phyloP scores from a whole-genome alignment of 1,140 invertebrate species.

The Zaprionus nigranus region DNA sequence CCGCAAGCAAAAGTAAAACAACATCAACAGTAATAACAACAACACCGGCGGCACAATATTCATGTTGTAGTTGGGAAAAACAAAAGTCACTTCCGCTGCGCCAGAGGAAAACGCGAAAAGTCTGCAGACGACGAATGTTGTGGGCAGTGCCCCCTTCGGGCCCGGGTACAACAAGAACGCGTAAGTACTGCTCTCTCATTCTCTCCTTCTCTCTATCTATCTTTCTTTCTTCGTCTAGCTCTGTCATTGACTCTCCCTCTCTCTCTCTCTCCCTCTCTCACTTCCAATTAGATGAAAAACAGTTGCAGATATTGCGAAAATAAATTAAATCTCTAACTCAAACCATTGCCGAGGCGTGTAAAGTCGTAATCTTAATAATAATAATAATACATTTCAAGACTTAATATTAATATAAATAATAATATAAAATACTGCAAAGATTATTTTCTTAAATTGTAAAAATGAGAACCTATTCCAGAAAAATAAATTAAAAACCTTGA shows the following conservation, averaged over 20 bases:
- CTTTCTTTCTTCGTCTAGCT: background rate
- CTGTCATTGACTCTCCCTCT: background rate
- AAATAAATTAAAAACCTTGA: too few species aligned
- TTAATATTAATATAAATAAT: background rate
- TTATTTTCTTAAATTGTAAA: too few species aligned
- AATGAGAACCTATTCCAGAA: too few species aligned
- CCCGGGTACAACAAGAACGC: background rate
- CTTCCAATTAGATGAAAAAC: slow-evolving; percentile 59
- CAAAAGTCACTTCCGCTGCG: slow-evolving; percentile 80
- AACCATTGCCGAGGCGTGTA: background rate
- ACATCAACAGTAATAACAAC: slow-evolving; percentile 53
- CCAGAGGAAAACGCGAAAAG: slow-evolving; percentile 78
- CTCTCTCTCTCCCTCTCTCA: too few species aligned
- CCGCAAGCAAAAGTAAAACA: slow-evolving; percentile 12
- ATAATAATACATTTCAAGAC: background rate
- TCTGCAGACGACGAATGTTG: slow-evolving; percentile 53
- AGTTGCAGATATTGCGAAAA: slow-evolving; percentile 15
- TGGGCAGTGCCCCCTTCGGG: slow-evolving; percentile 33
- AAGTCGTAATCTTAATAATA: background rate
- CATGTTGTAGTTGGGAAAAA: slow-evolving; percentile 65
- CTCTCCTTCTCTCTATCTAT: background rate
- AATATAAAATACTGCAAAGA: too few species aligned
- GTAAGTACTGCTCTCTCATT: background rate
- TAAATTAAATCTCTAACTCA: background rate
- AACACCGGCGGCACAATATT: slow-evolving; percentile 74